Conservation (phyloP, 2,888 invertebrate species). For the Agapetus fuscipes region DNA sequence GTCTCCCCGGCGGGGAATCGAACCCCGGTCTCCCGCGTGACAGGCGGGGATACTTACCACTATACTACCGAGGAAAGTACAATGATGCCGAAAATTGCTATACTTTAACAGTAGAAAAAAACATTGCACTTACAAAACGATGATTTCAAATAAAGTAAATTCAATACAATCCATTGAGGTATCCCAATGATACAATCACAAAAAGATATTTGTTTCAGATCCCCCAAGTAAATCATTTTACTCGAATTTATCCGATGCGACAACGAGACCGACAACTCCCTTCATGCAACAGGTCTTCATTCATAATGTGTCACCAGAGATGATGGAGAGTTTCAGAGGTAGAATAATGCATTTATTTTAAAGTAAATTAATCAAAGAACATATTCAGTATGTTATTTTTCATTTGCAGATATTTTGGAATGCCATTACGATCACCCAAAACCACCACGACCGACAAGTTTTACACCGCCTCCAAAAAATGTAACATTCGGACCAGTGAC, state of each 20-base stretch:
- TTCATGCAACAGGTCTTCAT: constrained; percentile 35
- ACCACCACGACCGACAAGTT: constrained; percentile 25
- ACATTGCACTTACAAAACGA: too few relatives aligned
- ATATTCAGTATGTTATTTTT: too few relatives aligned
- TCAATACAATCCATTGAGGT: too few relatives aligned
- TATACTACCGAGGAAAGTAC: constrained; percentile 21
- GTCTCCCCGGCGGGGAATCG: constrained; percentile 21
- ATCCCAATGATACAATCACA: too few relatives aligned
- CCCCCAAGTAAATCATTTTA: constrained; percentile 6
- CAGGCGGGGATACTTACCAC: constrained; percentile 23
- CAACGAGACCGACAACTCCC: constrained; percentile 6
- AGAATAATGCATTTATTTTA: constrained; percentile 1
- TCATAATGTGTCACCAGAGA: constrained; percentile 40
- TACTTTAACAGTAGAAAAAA: too few relatives aligned
- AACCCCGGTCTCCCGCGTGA: constrained; percentile 23
- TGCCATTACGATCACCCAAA: constrained; percentile 54
- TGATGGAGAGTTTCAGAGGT: constrained; percentile 52
- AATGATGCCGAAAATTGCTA: too few relatives aligned
- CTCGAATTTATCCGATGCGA: constrained; percentile 2
- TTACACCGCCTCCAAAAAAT: constrained; percentile 1
- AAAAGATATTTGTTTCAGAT: too few relatives aligned
- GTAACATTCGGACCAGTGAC: constrained; percentile 5
- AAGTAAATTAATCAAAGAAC: constrained; percentile 1
- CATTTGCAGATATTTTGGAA: constrained; percentile 41
- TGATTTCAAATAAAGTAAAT: too few relatives aligned